Evolutionary conservation across 2,113 vertebrate genomes (phyloP).

Genomic region (Chiloscyllium plagiosum): DNA sequence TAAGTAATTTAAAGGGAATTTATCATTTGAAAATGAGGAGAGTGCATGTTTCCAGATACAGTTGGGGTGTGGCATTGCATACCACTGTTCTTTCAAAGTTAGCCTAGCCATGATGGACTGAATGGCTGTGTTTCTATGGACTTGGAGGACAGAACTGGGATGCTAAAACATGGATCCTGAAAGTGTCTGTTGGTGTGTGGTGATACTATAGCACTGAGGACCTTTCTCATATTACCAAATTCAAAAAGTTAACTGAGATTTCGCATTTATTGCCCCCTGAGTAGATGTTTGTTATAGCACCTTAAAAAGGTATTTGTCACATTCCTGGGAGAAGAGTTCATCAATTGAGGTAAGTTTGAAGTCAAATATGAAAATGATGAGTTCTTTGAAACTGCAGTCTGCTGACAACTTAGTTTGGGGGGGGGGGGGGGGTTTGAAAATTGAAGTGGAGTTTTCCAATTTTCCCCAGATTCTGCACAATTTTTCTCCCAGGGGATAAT

Average conservation of each 20-base stretch:
- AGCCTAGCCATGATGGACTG: background rate
- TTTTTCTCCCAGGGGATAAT: background rate
- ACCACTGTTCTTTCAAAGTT: background rate
- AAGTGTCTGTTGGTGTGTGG: background rate
- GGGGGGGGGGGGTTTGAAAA: background rate
- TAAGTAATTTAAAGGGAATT: background rate
- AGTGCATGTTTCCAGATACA: background rate
- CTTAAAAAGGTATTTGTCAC: background rate
- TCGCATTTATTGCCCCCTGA: background rate
- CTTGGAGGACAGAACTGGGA: background rate
- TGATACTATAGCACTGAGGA: background rate
- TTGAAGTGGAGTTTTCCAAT: background rate
- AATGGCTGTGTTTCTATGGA: background rate
- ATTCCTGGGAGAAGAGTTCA: background rate
- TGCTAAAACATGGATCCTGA: too few relatives aligned
- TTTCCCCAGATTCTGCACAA: background rate
- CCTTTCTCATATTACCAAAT: background rate
- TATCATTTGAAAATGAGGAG: background rate
- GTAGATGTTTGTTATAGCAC: background rate
- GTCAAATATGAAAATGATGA: background rate
- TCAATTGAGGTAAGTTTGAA: background rate
- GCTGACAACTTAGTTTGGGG: background rate
- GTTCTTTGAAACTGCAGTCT: too few relatives aligned
- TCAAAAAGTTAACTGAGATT: background rate
- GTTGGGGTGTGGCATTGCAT: background rate